Conservation (phyloP, 2,797 vertebrate species). For the Megalops cyprinoides region DNA sequence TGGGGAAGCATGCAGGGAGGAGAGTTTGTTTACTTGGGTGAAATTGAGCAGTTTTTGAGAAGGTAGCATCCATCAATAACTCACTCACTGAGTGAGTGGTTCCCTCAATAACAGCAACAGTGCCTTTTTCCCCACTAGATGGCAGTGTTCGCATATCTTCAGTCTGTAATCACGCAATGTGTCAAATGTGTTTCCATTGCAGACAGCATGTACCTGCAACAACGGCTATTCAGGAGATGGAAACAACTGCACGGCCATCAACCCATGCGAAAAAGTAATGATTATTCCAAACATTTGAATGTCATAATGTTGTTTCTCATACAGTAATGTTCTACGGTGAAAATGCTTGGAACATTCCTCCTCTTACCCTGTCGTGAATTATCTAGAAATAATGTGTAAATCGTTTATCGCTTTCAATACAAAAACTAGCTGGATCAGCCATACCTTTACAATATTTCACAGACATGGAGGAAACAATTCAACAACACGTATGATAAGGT, state of each 20-base stretch:
- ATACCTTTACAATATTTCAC: neutral
- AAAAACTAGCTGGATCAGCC: neutral
- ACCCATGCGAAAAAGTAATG: constrained; percentile 79
- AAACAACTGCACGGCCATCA: constrained; percentile 74
- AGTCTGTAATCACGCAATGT: too few relatives aligned
- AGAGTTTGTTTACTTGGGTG: neutral
- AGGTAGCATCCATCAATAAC: too few relatives aligned
- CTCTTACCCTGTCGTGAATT: neutral
- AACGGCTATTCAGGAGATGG: constrained; percentile 79
- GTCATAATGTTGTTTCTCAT: neutral
- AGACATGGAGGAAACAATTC: neutral
- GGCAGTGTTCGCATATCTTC: too few relatives aligned
- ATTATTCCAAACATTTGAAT: neutral
- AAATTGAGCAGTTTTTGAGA: neutral
- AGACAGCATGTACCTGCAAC: constrained; percentile 85
- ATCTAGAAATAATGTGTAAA: too few relatives aligned
- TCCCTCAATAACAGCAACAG: too few relatives aligned
- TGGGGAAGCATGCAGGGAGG: too few relatives aligned
- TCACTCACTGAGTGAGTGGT: too few relatives aligned
- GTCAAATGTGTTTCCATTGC: constrained; percentile 23
- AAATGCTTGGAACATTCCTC: neutral
- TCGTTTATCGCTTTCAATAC: neutral
- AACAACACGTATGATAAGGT: neutral
- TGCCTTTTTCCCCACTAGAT: too few relatives aligned
- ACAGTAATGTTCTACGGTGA: neutral